Conservation (phyloP, 2,888 invertebrate genomes). For the Lucinisca nassula region DNA sequence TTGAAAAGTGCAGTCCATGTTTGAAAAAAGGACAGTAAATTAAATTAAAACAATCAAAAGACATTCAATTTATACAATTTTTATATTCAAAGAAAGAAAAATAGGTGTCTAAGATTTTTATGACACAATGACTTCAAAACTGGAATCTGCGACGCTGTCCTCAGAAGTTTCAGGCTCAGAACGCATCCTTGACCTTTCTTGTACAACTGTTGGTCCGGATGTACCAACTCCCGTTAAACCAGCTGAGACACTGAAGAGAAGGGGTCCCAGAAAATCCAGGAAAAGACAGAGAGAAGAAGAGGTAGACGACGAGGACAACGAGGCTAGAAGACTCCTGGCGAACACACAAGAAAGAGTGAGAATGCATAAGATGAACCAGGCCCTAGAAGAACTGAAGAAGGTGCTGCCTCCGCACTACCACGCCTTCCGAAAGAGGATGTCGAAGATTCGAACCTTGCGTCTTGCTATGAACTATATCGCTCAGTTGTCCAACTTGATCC, state of each 20-base stretch:
- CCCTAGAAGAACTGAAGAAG: conserved; percentile 72
- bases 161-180: not conserved
- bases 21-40: no score
- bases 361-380: conserved; percentile 75
- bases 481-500: conserved; percentile 70
- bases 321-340: conserved; percentile 70
- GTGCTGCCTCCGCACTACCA: conserved; percentile 73
- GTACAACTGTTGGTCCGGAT: not conserved
- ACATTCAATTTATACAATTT: no score
- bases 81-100: no score
- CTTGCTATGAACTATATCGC: conserved; percentile 77
- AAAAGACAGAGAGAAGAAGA: conserved; percentile 39
- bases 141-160: not conserved
- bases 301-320: conserved; percentile 64
- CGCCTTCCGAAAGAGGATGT: conserved; percentile 72
- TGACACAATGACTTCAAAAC: not conserved
- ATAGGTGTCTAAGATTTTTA: not conserved
- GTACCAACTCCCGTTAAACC: no score
- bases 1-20: no score
- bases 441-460: conserved; percentile 78
- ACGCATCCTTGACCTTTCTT: not conserved
- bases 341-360: conserved; percentile 76
- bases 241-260: not conserved
- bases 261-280: not conserved
- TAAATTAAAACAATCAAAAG: no score